Conservation (phyloP, 2,113 vertebrate genomes). For the Oreochromis spilurus region DNA sequence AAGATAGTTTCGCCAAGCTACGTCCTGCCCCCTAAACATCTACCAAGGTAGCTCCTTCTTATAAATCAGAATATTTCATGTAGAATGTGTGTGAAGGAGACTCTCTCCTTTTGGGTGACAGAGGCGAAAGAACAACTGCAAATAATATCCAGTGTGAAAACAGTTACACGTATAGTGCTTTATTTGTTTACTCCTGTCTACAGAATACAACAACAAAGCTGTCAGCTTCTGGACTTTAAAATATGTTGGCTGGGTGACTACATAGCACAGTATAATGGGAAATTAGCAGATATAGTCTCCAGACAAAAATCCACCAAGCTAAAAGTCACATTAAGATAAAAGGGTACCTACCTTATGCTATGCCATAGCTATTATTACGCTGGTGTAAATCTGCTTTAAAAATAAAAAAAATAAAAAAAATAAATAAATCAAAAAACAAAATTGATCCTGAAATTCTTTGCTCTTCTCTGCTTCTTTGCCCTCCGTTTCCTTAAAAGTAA, state of each 20-base stretch:
- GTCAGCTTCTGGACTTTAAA: background rate
- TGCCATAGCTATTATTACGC: background rate
- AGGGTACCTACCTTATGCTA: no score
- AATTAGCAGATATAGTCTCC: no score
- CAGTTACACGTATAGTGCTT: background rate
- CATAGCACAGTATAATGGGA: no score
- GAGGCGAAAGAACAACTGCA: background rate
- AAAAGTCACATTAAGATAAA: no score
- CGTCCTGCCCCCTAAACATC: accelerated
- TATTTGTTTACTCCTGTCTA: background rate
- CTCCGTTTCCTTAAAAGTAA: background rate
- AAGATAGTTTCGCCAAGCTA: background rate
- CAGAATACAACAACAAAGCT: background rate
- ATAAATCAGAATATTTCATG: background rate
- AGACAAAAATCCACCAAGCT: no score
- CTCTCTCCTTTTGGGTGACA: background rate
- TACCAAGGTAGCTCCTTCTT: background rate
- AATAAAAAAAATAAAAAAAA: no score
- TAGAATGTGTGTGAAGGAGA: background rate
- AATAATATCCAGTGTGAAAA: background rate
- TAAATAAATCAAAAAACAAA: background rate
- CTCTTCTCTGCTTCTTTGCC: background rate
- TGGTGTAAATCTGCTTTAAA: background rate
- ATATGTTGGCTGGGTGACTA: background rate
- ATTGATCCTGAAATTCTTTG: background rate